Percentiles rank a stretch among this genome's conserved stretches.
Evolutionary conservation across 2,797 vertebrate species (phyloP).

Genomic region (Eulemur coronatus): DNA sequence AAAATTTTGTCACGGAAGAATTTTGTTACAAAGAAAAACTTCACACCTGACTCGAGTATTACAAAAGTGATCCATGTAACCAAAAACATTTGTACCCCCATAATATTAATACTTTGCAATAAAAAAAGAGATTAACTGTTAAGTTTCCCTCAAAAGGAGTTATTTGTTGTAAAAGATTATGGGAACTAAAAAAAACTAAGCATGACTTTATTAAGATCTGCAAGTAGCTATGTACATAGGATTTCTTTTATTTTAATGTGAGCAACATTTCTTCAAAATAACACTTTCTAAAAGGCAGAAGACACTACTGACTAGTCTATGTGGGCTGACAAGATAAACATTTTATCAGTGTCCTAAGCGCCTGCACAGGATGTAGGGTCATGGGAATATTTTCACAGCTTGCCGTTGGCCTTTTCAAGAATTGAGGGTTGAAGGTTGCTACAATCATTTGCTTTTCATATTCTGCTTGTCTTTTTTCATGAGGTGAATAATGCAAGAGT

Average conservation of each 20-base stretch:
- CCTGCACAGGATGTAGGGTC: slow-evolving; percentile 76
- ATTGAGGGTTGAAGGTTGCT: slow-evolving; percentile 78
- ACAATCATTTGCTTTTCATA: slow-evolving; percentile 78
- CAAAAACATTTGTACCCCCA: too few relatives aligned
- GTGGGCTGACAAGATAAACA: slow-evolving; percentile 73
- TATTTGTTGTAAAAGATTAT: not conserved
- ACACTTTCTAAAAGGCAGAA: slow-evolving; percentile 59
- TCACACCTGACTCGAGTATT: not conserved
- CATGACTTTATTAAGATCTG: not conserved
- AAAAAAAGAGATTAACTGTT: not conserved
- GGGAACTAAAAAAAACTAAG: not conserved
- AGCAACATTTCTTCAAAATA: slow-evolving; percentile 52
- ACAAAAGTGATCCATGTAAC: too few relatives aligned
- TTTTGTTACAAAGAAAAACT: not conserved
- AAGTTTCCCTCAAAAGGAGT: not conserved
- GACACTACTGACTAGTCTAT: slow-evolving; percentile 59
- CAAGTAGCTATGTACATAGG: not conserved
- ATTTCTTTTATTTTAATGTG: slow-evolving; percentile 21
- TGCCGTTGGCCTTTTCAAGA: slow-evolving; percentile 76
- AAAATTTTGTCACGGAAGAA: not conserved
- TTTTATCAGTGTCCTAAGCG: slow-evolving; percentile 67
- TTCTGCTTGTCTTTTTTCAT: slow-evolving; percentile 79
- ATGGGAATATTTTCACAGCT: slow-evolving; percentile 83
- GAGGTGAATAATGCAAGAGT: slow-evolving; percentile 73
- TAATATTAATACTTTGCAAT: too few relatives aligned